phyloP scores from a whole-genome alignment of 2,113 vertebrate species.

The Chlorocebus sabaeus region DNA sequence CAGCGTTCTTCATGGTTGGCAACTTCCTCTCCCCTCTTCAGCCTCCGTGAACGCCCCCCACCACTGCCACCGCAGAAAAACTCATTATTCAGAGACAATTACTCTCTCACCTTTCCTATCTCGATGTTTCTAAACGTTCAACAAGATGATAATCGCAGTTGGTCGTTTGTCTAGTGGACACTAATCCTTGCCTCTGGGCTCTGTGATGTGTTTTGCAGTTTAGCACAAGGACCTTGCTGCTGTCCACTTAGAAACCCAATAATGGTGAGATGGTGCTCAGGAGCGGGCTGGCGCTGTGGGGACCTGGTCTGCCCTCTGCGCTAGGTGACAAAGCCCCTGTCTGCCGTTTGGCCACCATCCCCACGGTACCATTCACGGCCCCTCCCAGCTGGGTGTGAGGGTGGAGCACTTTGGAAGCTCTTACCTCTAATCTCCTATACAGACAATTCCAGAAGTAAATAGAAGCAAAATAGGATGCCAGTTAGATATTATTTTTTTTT shows the following conservation, averaged over 20 bases:
- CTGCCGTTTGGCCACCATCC: not conserved
- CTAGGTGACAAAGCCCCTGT: not conserved
- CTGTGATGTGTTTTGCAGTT: not conserved
- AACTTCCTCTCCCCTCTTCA: not conserved
- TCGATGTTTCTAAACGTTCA: not conserved
- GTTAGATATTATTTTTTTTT: not conserved
- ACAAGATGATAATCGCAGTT: not conserved
- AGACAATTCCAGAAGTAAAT: not conserved
- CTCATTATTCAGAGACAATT: not conserved
- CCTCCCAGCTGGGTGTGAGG: too few species aligned
- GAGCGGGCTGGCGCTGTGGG: fast-evolving
- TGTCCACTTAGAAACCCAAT: not conserved
- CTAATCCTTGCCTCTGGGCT: not conserved
- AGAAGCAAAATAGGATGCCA: not conserved
- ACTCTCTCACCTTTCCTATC: not conserved
- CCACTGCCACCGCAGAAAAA: too few species aligned
- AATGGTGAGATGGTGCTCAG: not conserved
- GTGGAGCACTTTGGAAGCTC: not conserved
- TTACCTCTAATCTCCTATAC: not conserved
- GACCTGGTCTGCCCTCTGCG: not conserved
- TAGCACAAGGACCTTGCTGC: not conserved
- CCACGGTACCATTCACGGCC: fast-evolving
- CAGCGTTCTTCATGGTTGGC: too few species aligned
- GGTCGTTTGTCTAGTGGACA: not conserved
- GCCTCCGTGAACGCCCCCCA: too few species aligned